Evolutionary conservation across 1,140 invertebrate species (phyloP).

Genomic region (Heliconius congener): DNA sequence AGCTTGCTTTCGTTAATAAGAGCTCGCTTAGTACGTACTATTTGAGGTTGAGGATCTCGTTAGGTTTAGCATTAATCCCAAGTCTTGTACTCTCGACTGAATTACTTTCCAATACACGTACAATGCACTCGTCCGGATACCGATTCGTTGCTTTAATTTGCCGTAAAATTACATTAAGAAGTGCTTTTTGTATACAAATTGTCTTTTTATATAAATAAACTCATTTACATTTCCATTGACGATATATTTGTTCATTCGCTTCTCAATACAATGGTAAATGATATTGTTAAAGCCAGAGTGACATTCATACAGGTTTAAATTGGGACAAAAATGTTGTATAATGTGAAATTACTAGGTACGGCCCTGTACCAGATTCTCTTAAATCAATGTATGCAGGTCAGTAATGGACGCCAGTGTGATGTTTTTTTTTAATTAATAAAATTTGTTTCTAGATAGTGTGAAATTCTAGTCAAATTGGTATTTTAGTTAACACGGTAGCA

Average conservation of each 20-base stretch:
- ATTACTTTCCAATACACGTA: conserved; percentile 29
- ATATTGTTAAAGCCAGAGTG: conserved; percentile 13
- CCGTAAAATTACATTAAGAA: conserved; percentile 2
- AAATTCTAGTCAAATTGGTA: not conserved
- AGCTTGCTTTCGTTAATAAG: conserved; percentile 31
- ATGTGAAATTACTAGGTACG: conserved; percentile 11
- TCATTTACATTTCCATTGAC: not conserved
- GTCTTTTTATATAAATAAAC: conserved; percentile 6
- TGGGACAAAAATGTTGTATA: conserved; percentile 15
- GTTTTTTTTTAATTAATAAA: conserved; percentile 11
- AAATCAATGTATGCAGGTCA: conserved; percentile 27
- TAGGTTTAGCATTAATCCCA: conserved; percentile 40
- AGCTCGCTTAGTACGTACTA: conserved; percentile 28
- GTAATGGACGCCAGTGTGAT: conserved; percentile 10
- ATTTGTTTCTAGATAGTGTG: not conserved
- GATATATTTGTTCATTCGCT: not conserved
- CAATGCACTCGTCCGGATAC: not conserved
- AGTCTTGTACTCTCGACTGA: conserved; percentile 27
- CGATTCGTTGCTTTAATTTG: conserved; percentile 2
- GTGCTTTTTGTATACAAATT: not conserved
- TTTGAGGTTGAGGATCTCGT: conserved; percentile 42
- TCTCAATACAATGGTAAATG: not conserved
- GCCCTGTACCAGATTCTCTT: conserved; percentile 22
- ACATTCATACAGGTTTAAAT: conserved; percentile 17
- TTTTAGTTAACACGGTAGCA: not conserved